Conservation (phyloP, 2,888 invertebrate genomes). For the Drosophila maculinotata region DNA sequence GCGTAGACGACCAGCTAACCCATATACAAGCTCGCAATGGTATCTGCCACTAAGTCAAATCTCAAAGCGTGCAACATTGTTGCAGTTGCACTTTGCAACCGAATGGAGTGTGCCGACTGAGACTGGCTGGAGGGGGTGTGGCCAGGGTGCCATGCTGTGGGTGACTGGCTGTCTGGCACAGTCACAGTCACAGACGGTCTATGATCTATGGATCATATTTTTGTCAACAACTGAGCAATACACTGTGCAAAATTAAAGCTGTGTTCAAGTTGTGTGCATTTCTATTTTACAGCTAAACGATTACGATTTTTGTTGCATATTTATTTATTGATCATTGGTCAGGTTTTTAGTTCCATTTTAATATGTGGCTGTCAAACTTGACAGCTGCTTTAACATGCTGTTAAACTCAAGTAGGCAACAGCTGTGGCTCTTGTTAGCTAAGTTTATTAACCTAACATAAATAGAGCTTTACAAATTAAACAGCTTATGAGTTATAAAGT, state of each 20-base stretch:
- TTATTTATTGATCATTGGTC: too few species aligned
- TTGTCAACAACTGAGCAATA: conserved; percentile 6
- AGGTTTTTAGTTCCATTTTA: too few species aligned
- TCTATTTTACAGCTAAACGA: not conserved
- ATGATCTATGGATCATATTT: conserved; percentile 11
- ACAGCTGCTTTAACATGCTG: not conserved
- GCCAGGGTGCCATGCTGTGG: conserved; percentile 1
- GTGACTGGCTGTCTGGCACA: conserved; percentile 14
- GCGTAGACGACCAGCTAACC: conserved; percentile 34
- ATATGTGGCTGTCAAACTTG: too few species aligned
- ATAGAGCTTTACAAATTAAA: too few species aligned
- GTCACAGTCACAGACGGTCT: conserved; percentile 3
- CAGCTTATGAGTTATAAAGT: too few species aligned
- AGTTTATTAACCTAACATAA: too few species aligned
- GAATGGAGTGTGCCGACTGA: not conserved
- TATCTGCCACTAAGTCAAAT: conserved; percentile 10
- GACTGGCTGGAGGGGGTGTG: not conserved
- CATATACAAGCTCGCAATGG: conserved; percentile 20
- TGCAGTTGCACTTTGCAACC: conserved; percentile 23
- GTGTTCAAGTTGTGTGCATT: not conserved
- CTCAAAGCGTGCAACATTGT: conserved; percentile 34
- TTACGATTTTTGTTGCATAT: too few species aligned
- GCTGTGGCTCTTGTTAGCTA: too few species aligned
- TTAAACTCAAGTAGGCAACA: not conserved
- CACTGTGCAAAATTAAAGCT: conserved; percentile 19